phyloP scores from a whole-genome alignment of 2,797 vertebrate species.

The Diplodus sargus region DNA sequence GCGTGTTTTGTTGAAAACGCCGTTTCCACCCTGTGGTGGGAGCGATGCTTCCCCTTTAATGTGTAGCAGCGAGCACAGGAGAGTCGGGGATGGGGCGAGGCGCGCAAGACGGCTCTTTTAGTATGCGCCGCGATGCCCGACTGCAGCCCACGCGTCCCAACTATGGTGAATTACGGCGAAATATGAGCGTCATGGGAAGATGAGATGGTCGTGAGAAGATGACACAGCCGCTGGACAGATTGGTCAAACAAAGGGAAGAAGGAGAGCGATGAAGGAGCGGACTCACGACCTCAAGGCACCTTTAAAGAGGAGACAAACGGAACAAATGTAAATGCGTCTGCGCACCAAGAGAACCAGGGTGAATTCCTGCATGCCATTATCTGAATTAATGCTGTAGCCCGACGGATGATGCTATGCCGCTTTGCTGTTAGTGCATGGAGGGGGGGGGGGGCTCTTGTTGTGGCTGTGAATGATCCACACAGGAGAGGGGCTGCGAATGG shows the following conservation, averaged over 20 bases:
- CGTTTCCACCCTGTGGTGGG: slow-evolving; percentile 30
- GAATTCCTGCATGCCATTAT: slow-evolving; percentile 82
- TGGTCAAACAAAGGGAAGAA: slow-evolving; percentile 62
- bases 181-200: slow-evolving; percentile 78
- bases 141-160: slow-evolving; percentile 89
- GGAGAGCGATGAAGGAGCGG: slow-evolving; percentile 67
- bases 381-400: slow-evolving; percentile 55
- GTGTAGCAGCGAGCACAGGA: slow-evolving; percentile 67
- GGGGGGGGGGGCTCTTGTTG: slow-evolving; percentile 26
- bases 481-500: slow-evolving; percentile 62
- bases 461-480: slow-evolving; percentile 61
- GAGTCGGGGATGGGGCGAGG: slow-evolving; percentile 76
- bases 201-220: slow-evolving; percentile 72
- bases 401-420: slow-evolving; percentile 62
- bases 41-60: slow-evolving; percentile 86
- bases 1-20: slow-evolving; percentile 9
- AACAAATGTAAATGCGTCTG: slow-evolving; percentile 74
- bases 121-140: slow-evolving; percentile 91
- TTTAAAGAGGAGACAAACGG: slow-evolving; percentile 72
- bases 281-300: slow-evolving; percentile 65
- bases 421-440: slow-evolving; percentile 73
- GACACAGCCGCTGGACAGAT: slow-evolving; percentile 63
- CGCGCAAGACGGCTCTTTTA: slow-evolving; percentile 80
- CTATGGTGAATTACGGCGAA: slow-evolving; percentile 76
- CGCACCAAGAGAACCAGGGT: slow-evolving; percentile 76